Base-by-base conservation (phyloP, 2,888 invertebrate genomes). In the Melanchra persicariae region DNA sequence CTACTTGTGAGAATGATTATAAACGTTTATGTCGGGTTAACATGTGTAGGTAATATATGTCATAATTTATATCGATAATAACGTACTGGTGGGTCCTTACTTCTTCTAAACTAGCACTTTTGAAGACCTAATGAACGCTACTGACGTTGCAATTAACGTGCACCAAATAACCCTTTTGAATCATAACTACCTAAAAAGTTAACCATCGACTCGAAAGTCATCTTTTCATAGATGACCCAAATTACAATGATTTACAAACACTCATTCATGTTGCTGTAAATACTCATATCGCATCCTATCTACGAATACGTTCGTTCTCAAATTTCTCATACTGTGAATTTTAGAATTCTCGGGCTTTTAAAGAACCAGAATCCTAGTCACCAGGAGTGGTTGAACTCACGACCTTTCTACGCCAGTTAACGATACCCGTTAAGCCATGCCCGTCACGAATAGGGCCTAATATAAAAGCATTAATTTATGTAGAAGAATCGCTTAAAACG, bases 381-480 rank as follows among this genome's bases (percentile, higher is more conserved):
- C 40, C 30, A 40, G 40, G 7, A 74, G 66, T 30, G 40, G 4
- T 43, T 73, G 57, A 77, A 73, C 72, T 69, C 43, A 9, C 34
- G 49, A 69, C 49, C 77, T 73, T 77, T 51, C 22, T 9, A 12
- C 43, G 43, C 49, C 49, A 40, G 55, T 57, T 69, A 57, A 37
- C 55, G 43, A 57, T 49, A 26, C 19, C 70, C 40, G n/a, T 22
- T 69, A 51, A 52, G n/a, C 55, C 30, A 19, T 37, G 22, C 74
- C 61, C 24, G 49, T 37, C 77, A 77, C 70, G 77, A 73, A 49
- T 22, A 57, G 15, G 24, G 55, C 3, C n/a, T 47, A 24, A 22
- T 66, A 19, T 40, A 30, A 24, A 74, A 45, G 22, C 30, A 26
- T 64, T 7, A 19, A 10, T 64, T 58, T 45, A 22, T 19, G n/a